A percentile compares a stretch with the other conserved stretches of the same genome.
These are phyloP conservation scores for Smittia aterrima DNA, from an alignment of 2,888 invertebrate species.

Conservation along the genomic window DNA sequence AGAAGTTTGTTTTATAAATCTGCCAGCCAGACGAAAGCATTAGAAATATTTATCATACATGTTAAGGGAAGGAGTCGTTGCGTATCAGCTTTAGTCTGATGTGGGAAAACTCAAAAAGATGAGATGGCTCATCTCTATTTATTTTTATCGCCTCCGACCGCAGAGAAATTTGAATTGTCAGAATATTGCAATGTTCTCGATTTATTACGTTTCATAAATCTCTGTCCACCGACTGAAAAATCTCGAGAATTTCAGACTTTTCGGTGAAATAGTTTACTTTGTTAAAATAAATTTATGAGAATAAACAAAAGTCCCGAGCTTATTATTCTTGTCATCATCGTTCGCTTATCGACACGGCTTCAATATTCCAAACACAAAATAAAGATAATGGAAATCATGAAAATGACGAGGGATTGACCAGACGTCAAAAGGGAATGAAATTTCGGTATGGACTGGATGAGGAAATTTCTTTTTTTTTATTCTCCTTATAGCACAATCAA, in stretches of 20 bases:
- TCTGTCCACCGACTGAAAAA: no score
- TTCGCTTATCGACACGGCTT: no score
- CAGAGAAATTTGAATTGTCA: neutral
- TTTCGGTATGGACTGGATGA: neutral
- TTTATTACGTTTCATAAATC: neutral
- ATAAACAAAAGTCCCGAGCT: no score
- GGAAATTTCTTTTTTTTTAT: neutral
- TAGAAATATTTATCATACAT: conserved; percentile 7
- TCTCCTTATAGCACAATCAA: no score
- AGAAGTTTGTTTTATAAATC: conserved; percentile 1
- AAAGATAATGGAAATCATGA: neutral
- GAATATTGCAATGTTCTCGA: no score
- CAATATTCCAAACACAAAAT: neutral
- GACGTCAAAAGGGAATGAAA: neutral
- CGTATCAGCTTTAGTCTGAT: neutral
- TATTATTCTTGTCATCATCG: no score
- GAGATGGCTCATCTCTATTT: neutral
- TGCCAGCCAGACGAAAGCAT: neutral
- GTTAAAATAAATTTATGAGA: no score
- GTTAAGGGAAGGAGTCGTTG: neutral
- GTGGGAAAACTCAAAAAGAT: neutral
- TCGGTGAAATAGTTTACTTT: no score
- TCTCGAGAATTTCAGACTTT: no score
- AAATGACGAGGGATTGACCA: neutral
- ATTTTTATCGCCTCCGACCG: neutral